Percentiles rank a stretch among this genome's conserved stretches.
These are phyloP conservation scores for Oceanites oceanicus DNA, from an alignment of 2,113 vertebrate genomes.

Conservation along the genomic window DNA sequence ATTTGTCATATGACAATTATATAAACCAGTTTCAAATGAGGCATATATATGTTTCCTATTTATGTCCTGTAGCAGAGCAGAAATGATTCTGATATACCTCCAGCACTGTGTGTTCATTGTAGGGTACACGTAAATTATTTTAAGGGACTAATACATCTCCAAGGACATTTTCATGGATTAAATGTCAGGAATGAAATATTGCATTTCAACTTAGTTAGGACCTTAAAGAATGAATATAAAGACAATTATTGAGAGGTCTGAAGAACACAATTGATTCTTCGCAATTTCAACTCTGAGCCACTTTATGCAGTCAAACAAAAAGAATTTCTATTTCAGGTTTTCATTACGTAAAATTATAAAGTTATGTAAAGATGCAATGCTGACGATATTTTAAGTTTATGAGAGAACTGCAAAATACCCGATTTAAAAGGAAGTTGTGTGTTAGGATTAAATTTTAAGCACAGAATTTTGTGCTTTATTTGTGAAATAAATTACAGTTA, in stretches of 20 bases:
- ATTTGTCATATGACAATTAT: neutral
- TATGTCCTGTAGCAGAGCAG: neutral
- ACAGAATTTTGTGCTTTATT: neutral
- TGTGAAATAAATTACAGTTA: neutral
- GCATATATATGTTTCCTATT: neutral
- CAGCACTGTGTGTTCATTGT: neutral
- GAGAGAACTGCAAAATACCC: neutral
- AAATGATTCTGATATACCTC: neutral
- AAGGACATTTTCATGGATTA: slow-evolving; percentile 72
- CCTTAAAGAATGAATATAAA: slow-evolving; percentile 51
- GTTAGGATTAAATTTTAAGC: neutral
- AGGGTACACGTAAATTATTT: slow-evolving; percentile 43
- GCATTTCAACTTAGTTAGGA: slow-evolving; percentile 56
- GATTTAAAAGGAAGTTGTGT: neutral
- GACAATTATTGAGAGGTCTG: slow-evolving; percentile 51
- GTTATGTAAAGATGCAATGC: neutral
- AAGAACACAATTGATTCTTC: slow-evolving; percentile 40
- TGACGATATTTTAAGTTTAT: neutral
- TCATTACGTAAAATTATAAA: neutral
- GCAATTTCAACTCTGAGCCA: neutral
- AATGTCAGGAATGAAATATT: slow-evolving; percentile 76
- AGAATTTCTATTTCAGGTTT: neutral
- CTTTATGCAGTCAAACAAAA: neutral
- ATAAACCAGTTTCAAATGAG: neutral
- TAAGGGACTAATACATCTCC: slow-evolving; percentile 73